phyloP scores from a whole-genome alignment of 2,888 invertebrate genomes.

The Dolomedes plantarius region DNA sequence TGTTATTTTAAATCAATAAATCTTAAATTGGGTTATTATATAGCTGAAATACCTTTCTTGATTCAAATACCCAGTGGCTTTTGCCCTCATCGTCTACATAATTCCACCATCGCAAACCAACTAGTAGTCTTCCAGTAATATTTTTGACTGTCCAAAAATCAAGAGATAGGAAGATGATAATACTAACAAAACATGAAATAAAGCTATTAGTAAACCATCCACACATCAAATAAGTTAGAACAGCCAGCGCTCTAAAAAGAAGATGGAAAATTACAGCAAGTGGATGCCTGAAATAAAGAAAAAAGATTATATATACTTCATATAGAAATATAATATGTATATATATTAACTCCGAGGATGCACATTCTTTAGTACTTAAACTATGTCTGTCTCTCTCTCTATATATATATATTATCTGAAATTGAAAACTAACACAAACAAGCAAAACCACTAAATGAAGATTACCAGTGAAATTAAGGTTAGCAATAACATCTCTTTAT shows the following conservation, averaged over 20 bases:
- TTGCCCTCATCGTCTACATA: slow-evolving; percentile 97
- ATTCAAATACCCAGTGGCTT: slow-evolving; percentile 98
- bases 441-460: too few relatives aligned
- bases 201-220: slow-evolving; percentile 93
- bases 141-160: slow-evolving; percentile 99
- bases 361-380: too few relatives aligned
- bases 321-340: neutral
- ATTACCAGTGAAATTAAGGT: too few relatives aligned
- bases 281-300: slow-evolving; percentile 82
- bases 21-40: too few relatives aligned
- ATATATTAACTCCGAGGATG: too few relatives aligned
- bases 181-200: slow-evolving; percentile 95
- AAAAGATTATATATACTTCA: neutral
- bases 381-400: too few relatives aligned
- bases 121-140: slow-evolving; percentile 91
- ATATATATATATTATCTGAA: too few relatives aligned
- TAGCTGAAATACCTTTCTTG: slow-evolving; percentile 87
- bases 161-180: slow-evolving; percentile 92
- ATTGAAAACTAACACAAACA: too few relatives aligned
- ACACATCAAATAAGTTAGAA: slow-evolving; percentile 92
- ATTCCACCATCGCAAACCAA: slow-evolving; percentile 99
- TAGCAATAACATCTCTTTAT: too few relatives aligned
- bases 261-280: slow-evolving; percentile 94
- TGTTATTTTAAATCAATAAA: too few relatives aligned
- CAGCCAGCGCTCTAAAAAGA: slow-evolving; percentile 87